Percentiles rank a stretch among this genome's conserved stretches.
phyloP scores from a whole-genome alignment of 2,113 vertebrate genomes.

The Phylloscopus whistleri region DNA sequence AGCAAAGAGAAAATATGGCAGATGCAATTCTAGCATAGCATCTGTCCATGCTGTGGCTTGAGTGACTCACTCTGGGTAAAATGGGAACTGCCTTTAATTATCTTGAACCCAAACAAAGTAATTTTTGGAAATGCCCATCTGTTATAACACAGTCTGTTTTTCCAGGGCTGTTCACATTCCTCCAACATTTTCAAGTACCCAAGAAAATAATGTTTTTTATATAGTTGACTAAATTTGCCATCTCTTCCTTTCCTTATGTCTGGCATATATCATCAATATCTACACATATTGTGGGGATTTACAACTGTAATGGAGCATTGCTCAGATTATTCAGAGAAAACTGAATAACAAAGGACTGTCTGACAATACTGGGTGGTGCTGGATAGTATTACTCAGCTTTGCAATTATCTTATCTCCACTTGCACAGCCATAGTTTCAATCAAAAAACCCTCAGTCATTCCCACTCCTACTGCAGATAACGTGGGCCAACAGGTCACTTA shows the following conservation, averaged over 20 bases:
- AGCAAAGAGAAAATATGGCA: neutral
- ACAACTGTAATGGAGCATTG: neutral
- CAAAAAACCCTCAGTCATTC: neutral
- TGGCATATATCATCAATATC: neutral
- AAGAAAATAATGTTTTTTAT: neutral
- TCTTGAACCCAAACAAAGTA: neutral
- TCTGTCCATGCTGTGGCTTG: neutral
- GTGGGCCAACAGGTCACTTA: neutral
- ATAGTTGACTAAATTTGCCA: neutral
- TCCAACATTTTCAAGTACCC: neutral
- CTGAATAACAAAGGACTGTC: neutral
- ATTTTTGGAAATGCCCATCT: neutral
- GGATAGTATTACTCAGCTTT: neutral
- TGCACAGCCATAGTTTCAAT: neutral
- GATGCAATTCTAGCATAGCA: neutral
- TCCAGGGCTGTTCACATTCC: neutral
- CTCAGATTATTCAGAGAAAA: neutral
- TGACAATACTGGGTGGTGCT: neutral
- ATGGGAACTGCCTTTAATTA: neutral
- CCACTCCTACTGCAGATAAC: neutral
- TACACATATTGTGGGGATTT: neutral
- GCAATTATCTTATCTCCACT: slow-evolving; percentile 17
- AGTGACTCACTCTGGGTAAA: neutral
- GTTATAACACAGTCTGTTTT: neutral
- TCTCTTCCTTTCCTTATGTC: neutral